Conservation (phyloP, 1,140 invertebrate genomes). For the Oryzaephilus surinamensis region DNA sequence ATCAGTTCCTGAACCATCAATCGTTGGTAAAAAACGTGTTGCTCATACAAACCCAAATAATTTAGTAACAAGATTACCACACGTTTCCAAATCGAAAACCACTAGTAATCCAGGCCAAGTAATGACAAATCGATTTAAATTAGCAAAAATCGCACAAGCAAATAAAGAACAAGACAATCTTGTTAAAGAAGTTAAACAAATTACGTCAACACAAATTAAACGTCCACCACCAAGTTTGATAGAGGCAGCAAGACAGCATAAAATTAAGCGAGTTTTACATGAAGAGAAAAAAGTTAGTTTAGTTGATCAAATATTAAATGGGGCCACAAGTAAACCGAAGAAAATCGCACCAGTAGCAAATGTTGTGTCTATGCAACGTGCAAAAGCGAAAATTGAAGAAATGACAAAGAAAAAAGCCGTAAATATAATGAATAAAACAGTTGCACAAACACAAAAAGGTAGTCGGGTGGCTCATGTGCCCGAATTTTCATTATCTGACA, state of each 20-base stretch:
- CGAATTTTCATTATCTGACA: slow-evolving; percentile 31
- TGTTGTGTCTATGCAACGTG: slow-evolving; percentile 44
- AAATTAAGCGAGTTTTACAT: slow-evolving; percentile 7
- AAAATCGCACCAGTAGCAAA: slow-evolving; percentile 52
- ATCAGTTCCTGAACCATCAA: slow-evolving; percentile 19
- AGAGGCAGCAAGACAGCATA: slow-evolving; percentile 19
- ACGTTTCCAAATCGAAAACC: slow-evolving; percentile 17
- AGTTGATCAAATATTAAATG: slow-evolving; percentile 5
- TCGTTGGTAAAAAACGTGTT: slow-evolving; percentile 36
- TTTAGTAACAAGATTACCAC: slow-evolving; percentile 9
- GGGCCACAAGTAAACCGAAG: slow-evolving; percentile 16
- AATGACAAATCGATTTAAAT: slow-evolving; percentile 29
- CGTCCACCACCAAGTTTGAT: slow-evolving; percentile 14
- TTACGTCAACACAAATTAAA: too few relatives aligned
- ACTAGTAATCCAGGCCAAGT: slow-evolving; percentile 20
- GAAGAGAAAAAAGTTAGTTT: slow-evolving; percentile 5
- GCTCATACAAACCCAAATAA: slow-evolving; percentile 37
- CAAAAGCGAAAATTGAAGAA: slow-evolving; percentile 46
- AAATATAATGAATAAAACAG: slow-evolving; percentile 42
- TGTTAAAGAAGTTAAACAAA: slow-evolving; percentile 25
- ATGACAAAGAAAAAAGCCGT: slow-evolving; percentile 29
- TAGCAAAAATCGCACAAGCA: slow-evolving; percentile 23
- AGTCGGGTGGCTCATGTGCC: slow-evolving; percentile 59
- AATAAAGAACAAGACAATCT: slow-evolving; percentile 27
- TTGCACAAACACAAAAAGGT: slow-evolving; percentile 58